These are phyloP conservation scores for Chionoecetes opilio DNA, from an alignment of 1,140 invertebrate species.

Conservation along the genomic window DNA sequence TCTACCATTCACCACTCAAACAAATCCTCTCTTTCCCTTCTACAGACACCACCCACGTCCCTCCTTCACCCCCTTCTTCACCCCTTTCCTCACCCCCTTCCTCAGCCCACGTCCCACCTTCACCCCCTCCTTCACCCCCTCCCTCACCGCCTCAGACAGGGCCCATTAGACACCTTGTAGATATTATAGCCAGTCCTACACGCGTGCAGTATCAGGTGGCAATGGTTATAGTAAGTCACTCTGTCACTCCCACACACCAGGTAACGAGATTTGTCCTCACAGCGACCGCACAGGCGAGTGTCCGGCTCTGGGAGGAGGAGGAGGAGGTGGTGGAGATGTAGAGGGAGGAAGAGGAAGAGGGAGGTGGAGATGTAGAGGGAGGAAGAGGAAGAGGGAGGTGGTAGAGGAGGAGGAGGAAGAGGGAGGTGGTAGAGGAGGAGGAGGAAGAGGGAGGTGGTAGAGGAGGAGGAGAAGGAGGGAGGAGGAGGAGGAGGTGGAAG, in stretches of 20 bases:
- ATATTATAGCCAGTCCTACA: neutral
- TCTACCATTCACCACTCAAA: too few species aligned
- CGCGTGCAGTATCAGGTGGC: neutral
- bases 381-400: neutral
- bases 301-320: neutral
- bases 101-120: neutral
- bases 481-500: too few species aligned
- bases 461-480: too few species aligned
- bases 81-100: neutral
- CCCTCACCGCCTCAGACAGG: neutral
- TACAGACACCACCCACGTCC: neutral
- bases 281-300: neutral
- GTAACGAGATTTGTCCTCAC: neutral
- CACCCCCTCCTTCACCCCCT: conserved; percentile 20
- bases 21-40: too few species aligned
- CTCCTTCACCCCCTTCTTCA: neutral
- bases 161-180: neutral
- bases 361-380: neutral
- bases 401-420: neutral
- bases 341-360: neutral
- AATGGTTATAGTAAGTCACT: conserved; percentile 46
- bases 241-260: conserved; percentile 33
- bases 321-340: neutral
- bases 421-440: neutral
- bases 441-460: neutral